These are phyloP conservation scores for Hemicrepidius hirtus DNA, from an alignment of 2,888 invertebrate genomes.

Conservation along the genomic window DNA sequence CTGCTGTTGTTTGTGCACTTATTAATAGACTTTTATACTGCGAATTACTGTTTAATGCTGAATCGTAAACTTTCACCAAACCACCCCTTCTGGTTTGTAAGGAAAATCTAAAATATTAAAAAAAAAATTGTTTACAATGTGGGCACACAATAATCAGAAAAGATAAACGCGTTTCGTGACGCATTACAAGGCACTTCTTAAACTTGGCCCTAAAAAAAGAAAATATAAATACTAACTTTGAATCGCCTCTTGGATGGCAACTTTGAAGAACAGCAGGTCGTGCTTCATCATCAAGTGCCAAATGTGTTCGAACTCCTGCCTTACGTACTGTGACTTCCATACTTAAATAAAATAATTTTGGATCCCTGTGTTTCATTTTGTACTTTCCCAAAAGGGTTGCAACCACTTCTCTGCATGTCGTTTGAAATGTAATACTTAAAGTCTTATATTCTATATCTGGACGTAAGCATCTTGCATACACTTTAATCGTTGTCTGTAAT, in stretches of 20 bases:
- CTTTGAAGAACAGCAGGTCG: conserved; percentile 93
- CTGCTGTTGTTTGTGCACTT: conserved; percentile 91
- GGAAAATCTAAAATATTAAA: conserved; percentile 79
- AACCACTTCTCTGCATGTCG: conserved; percentile 91
- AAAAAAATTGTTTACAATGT: background rate
- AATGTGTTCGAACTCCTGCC: conserved; percentile 86
- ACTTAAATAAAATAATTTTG: conserved; percentile 92
- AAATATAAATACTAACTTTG: conserved; percentile 77
- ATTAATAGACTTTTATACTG: conserved; percentile 94
- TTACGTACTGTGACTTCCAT: conserved; percentile 95
- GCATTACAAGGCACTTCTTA: too few species aligned
- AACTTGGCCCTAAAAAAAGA: background rate
- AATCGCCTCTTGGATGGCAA: conserved; percentile 95
- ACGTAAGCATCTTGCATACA: conserved; percentile 90
- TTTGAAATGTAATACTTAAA: conserved; percentile 90
- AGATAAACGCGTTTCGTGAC: too few species aligned
- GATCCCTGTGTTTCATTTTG: conserved; percentile 93
- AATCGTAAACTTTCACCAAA: conserved; percentile 94
- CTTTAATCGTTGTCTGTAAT: conserved; percentile 92
- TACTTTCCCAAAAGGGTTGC: conserved; percentile 86
- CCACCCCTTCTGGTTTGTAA: conserved; percentile 92
- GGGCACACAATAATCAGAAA: too few species aligned
- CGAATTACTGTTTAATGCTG: conserved; percentile 91
- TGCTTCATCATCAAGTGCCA: conserved; percentile 91
- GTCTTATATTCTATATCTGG: conserved; percentile 98